phyloP scores from a whole-genome alignment of 2,113 vertebrate genomes.

The Corythoichthys haematopterus region DNA sequence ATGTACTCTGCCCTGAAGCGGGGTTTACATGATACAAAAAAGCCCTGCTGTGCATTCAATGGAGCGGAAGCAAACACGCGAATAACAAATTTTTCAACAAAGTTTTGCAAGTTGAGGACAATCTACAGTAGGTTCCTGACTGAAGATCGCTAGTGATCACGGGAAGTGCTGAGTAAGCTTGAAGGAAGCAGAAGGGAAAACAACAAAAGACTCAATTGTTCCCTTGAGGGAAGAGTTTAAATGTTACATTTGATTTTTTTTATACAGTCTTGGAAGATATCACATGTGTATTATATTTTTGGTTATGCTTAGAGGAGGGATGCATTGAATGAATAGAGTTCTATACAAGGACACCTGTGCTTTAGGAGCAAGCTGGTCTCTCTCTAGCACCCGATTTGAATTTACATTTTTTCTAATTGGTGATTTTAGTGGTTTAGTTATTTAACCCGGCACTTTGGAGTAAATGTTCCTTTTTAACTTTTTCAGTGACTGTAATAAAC shows the following conservation, averaged over 20 bases:
- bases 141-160: background rate
- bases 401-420: background rate
- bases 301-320: background rate
- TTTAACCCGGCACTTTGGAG: background rate
- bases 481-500: too few species aligned
- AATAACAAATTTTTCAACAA: slow-evolving; percentile 5
- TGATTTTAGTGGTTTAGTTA: background rate
- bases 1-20: slow-evolving; percentile 23
- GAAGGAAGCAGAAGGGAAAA: background rate
- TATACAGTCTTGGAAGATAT: background rate
- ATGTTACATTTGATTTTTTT: background rate
- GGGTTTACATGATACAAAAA: slow-evolving; percentile 10
- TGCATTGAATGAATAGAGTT: background rate
- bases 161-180: background rate
- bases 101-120: slow-evolving; percentile 5
- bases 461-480: too few species aligned
- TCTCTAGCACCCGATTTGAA: background rate
- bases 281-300: background rate
- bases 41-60: slow-evolving; percentile 38
- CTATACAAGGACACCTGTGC: background rate
- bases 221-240: background rate
- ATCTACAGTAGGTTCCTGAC: slow-evolving; percentile 2
- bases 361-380: background rate
- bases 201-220: background rate
- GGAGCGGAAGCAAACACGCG: slow-evolving; percentile 10